Conservation (phyloP, 1,140 invertebrate species). For the Alviniconcha marisindica region DNA sequence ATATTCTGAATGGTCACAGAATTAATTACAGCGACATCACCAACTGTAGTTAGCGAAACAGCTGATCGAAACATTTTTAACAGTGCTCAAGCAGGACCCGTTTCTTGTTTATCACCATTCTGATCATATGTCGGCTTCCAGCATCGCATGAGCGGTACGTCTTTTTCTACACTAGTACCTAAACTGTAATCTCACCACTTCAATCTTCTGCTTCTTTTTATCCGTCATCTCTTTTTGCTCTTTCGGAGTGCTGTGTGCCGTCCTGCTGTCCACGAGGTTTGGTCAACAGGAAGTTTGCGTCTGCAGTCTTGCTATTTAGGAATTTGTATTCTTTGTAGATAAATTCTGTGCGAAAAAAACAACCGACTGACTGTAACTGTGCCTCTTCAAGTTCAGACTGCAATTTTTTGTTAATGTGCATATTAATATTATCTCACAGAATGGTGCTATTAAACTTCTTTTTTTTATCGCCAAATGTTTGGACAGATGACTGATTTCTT, state of each 20-base stretch:
- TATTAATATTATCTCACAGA: no score
- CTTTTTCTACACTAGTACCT: not conserved
- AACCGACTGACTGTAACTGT: not conserved
- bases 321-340: not conserved
- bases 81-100: not conserved
- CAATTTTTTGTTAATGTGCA: not conserved
- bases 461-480: no score
- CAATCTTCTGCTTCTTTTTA: conserved; percentile 25
- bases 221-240: not conserved
- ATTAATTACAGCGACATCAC: no score
- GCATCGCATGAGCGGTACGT: not conserved
- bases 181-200: not conserved
- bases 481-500: no score
- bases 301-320: not conserved
- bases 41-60: no score
- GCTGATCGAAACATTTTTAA: not conserved
- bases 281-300: not conserved
- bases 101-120: not conserved
- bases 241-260: not conserved
- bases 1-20: no score
- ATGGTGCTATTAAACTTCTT: no score
- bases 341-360: not conserved
- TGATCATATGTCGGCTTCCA: not conserved
- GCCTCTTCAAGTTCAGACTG: not conserved
- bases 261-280: not conserved